Base-by-base conservation (phyloP, 2,888 invertebrate genomes). In the Athalia rosae region DNA sequence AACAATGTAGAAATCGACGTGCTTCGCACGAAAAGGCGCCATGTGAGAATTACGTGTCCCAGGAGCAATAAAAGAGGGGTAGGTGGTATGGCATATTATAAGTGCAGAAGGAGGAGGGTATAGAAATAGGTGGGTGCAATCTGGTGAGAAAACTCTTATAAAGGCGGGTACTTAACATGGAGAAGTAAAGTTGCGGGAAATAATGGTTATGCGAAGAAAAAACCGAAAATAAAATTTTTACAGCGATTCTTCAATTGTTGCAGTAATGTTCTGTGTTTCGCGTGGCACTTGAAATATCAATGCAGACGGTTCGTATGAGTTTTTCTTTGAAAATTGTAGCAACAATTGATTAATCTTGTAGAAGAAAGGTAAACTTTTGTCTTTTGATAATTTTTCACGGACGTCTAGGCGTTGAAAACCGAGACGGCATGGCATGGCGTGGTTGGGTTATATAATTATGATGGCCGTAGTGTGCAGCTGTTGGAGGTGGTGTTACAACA, bases 31-130 rank as follows among this genome's bases (percentile, higher is more conserved):
- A 58, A 71, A 71, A 28, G 71, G 71, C 58, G 58, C 7, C 71
- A 58, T 71, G 71, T 71, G 71, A 71, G 58, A 71, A 71, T 58
- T 58, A 71, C 71, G 71, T 71, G 71, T 71, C 71, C 56, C 71
- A 58, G n/a, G 58, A 71, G 58, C 15, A 71, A 71, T 71, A 71
- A 71, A 71, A 71, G 45, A 58, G 13, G 58, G 41, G 28, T 28
- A 28, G 28, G 28, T 28, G 28, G 28, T 28, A 28, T 28, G 28
- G 28, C 28, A 28, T 28, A 28, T 28, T 28, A 28, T 28, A 28
- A 28, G 28, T 28, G 28, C 28, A 2, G 28, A 28, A 28, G 28
- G 28, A 28, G 28, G 28, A 28, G 28, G 28, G 28, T 28, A 28
- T 28, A 28, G 28, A 28, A 28, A 28, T 28, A 28, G 28, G 28